phyloP scores from a whole-genome alignment of 1,140 invertebrate genomes.

The Holotrichia oblita region DNA sequence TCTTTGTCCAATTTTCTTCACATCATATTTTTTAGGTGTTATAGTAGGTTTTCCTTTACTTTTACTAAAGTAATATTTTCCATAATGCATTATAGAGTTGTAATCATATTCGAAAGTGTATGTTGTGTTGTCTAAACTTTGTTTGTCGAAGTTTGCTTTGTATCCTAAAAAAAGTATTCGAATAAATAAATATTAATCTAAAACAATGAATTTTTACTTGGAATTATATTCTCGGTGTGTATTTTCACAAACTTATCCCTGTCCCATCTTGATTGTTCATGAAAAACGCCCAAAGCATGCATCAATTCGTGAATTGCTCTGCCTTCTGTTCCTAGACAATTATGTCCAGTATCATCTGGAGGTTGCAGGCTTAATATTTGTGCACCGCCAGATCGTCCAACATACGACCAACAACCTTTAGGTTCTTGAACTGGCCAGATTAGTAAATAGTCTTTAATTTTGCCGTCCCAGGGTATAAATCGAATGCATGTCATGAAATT shows the following conservation, averaged over 20 bases:
- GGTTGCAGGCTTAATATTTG: conserved; percentile 73
- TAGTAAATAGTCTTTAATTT: conserved; percentile 68
- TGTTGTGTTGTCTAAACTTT: conserved; percentile 69
- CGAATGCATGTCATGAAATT: conserved; percentile 72
- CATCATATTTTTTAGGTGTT: conserved; percentile 65
- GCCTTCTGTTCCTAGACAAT: conserved; percentile 70
- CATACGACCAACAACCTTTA: conserved; percentile 75
- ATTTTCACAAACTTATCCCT: conserved; percentile 69
- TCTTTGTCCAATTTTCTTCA: conserved; percentile 67
- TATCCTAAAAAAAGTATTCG: conserved; percentile 62
- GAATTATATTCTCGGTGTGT: conserved; percentile 66
- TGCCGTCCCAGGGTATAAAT: conserved; percentile 71
- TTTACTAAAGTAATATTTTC: conserved; percentile 67
- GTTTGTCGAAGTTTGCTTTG: conserved; percentile 69
- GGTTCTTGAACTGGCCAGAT: conserved; percentile 74
- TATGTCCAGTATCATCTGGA: conserved; percentile 66
- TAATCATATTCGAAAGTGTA: conserved; percentile 76
- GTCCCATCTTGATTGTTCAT: conserved; percentile 72
- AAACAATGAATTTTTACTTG: conserved; percentile 58
- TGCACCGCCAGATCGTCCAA: conserved; percentile 71
- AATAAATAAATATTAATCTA: background rate
- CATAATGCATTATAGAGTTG: conserved; percentile 80
- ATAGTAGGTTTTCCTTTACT: conserved; percentile 69
- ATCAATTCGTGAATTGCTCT: conserved; percentile 74
- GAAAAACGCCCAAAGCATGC: conserved; percentile 73